Evolutionary conservation across 2,113 vertebrate genomes (phyloP), one percentile per base, ranked within the genome.

Genomic region (Labeo rohita): DNA sequence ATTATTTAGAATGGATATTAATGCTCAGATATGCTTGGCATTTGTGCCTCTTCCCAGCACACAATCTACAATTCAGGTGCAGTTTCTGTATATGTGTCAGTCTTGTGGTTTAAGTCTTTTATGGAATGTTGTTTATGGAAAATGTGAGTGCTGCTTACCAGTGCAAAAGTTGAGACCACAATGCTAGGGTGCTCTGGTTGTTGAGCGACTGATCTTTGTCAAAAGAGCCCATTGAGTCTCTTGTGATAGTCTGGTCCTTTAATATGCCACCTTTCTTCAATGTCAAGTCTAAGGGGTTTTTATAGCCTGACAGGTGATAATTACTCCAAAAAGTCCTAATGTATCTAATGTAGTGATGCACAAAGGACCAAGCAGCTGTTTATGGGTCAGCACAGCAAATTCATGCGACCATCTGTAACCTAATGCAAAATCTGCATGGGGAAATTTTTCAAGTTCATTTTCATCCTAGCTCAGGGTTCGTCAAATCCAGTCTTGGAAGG

Each of bases 61-160:
- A 63, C 56, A 80, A 73, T 73, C 4, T 73, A 73, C 39, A 73
- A 36, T 59, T 79, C 34, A 79, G 52, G 56, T 23, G 39, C 10
- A 80, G 77, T 81, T 18, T 81, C 59, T 81, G 59, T 66, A 81
- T 65, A 81, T 65, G 5, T 66, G 16, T 61, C 77, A 61, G 28
- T 80, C 18, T 13, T n/a, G 70, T 80, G 54, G 18, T 61, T 61
- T 43, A 72, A 43, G 72, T 50, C 45, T 75, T 15, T 75, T 23
- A 75, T 75, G 73, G 73, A 75, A 75, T 75, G 73, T 23, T 75
- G n/a, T 75, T 50, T 75, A 75, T 50, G 73, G 73, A 75, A 75
- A 75, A 47, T 23, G 45, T 49, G 11, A 75, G 45, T 74, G 45
- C 43, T 74, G 72, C 43, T 74, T 74, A 74, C 72, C 11, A 74